phyloP scores from a whole-genome alignment of 2,797 vertebrate genomes.

The Chromobotia macracanthus region DNA sequence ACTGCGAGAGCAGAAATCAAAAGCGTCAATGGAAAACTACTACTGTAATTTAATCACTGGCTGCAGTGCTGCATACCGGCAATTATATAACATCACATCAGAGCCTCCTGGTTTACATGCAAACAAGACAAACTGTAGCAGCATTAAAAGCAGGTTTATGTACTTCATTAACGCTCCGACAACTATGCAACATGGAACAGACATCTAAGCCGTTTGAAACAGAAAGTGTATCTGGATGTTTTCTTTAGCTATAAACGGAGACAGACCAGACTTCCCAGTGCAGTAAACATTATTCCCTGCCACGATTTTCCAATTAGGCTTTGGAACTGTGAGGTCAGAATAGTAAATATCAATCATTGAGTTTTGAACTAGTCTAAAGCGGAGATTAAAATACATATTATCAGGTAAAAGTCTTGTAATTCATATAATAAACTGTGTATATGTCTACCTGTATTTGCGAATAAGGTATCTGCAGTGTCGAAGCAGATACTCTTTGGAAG shows the following conservation, averaged over 20 bases:
- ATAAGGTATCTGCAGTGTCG: slow-evolving; percentile 98
- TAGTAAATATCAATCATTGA: background rate
- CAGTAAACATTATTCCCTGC: slow-evolving; percentile 25
- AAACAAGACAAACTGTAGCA: slow-evolving; percentile 3
- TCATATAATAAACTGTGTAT: background rate
- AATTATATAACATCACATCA: slow-evolving; percentile 43
- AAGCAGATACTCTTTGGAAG: slow-evolving; percentile 96
- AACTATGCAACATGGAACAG: background rate
- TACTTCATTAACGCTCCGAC: background rate
- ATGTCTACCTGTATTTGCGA: slow-evolving; percentile 92
- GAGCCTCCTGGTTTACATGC: background rate
- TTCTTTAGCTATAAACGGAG: background rate
- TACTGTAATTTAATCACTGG: slow-evolving; percentile 43
- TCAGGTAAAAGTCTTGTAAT: background rate
- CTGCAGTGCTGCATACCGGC: slow-evolving; percentile 49
- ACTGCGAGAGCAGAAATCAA: slow-evolving; percentile 6
- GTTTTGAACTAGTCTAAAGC: background rate
- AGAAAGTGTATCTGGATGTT: background rate
- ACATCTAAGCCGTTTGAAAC: slow-evolving; percentile 4
- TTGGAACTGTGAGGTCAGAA: background rate
- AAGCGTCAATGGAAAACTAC: slow-evolving; percentile 48
- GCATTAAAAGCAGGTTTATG: background rate
- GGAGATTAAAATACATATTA: background rate
- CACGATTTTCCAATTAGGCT: background rate
- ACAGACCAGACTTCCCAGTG: background rate